Percentiles rank a stretch among this genome's conserved stretches.
Evolutionary conservation across 2,888 invertebrate genomes (phyloP).

Genomic region (Pogonocherus hispidulus): DNA sequence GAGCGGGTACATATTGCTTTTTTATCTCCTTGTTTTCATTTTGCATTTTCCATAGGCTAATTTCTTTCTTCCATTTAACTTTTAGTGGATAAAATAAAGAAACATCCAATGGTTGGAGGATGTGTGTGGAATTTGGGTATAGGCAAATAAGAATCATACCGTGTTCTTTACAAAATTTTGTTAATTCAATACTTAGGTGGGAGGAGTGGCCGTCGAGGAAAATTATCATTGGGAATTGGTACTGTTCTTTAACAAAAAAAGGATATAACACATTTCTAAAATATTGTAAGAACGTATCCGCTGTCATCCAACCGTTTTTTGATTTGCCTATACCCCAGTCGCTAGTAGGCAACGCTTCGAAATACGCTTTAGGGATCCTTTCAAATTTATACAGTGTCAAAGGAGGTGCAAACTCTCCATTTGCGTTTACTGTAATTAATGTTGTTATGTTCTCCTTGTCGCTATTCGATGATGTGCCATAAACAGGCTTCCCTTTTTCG

Average conservation of each 20-base stretch:
- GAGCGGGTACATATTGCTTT: conserved; percentile 7
- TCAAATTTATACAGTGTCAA: neutral
- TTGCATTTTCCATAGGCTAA: conserved; percentile 9
- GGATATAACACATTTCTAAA: conserved; percentile 22
- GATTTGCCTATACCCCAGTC: conserved; percentile 3
- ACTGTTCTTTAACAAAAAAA: neutral
- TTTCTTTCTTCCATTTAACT: conserved; percentile 8
- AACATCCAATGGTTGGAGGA: conserved; percentile 16
- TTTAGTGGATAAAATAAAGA: conserved; percentile 13
- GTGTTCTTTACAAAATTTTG: conserved; percentile 14
- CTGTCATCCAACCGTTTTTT: conserved; percentile 20
- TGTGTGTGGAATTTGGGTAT: conserved; percentile 19
- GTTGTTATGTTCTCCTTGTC: neutral
- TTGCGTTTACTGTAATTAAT: neutral
- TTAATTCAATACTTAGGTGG: conserved; percentile 7
- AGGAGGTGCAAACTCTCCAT: neutral
- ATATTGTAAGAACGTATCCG: conserved; percentile 23
- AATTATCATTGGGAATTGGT: conserved; percentile 8
- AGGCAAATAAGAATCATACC: conserved; percentile 22
- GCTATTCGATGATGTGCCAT: neutral
- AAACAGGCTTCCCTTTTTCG: neutral
- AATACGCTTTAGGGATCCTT: neutral
- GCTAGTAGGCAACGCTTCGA: too few relatives aligned
- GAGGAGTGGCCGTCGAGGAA: conserved; percentile 23
- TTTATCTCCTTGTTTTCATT: conserved; percentile 1